phyloP scores from a whole-genome alignment of 53 echinoderm and acorn worm genomes.

The Crossaster papposus region DNA sequence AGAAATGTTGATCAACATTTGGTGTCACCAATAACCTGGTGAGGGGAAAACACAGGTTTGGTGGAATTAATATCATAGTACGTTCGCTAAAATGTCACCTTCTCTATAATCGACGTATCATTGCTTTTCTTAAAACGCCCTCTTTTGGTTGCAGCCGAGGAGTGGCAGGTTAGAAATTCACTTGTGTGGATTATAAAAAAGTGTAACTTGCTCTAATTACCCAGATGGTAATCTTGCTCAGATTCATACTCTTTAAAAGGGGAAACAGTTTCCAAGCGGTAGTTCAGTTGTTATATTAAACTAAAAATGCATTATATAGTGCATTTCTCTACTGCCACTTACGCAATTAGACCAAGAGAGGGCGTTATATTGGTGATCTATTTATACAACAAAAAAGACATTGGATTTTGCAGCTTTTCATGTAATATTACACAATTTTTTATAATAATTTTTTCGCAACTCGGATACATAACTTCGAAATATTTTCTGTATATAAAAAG shows the following conservation, averaged over 20 bases:
- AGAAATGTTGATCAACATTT: too few relatives aligned
- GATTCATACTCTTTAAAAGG: too few relatives aligned
- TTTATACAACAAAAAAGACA: slow-evolving; percentile 7
- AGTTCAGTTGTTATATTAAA: background rate
- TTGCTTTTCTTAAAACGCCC: background rate
- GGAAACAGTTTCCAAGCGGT: background rate
- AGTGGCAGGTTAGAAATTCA: background rate
- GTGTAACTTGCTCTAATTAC: background rate
- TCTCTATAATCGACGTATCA: background rate
- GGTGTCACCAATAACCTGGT: too few relatives aligned
- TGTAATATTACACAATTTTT: slow-evolving; percentile 15
- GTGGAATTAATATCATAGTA: too few relatives aligned
- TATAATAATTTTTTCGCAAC: background rate
- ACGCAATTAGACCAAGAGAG: background rate
- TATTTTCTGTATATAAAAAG: background rate
- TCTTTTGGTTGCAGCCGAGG: background rate
- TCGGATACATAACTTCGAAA: background rate
- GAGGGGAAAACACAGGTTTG: too few relatives aligned
- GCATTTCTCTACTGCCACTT: slow-evolving; percentile 2
- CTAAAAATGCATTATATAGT: background rate
- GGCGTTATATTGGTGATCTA: background rate
- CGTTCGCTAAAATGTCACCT: too few relatives aligned
- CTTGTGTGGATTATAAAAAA: background rate
- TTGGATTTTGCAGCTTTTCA: background rate
- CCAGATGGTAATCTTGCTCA: too few relatives aligned